These are phyloP conservation scores for Actinernus sp. DNA, from an alignment of 92 coral and sea anemone species.

Conservation along the genomic window DNA sequence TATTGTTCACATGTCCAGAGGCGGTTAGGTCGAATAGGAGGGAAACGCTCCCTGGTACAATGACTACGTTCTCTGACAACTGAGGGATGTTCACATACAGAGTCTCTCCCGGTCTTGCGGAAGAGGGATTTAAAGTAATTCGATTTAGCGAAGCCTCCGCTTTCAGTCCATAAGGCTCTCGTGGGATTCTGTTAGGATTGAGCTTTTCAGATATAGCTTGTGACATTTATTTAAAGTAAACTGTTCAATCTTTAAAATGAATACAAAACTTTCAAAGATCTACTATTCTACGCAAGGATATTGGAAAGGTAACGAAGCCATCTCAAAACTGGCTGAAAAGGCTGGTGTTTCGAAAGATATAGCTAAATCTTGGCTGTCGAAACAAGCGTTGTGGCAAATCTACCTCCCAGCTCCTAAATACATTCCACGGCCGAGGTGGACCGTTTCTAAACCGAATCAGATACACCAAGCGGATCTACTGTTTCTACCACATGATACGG, in stretches of 20 bases:
- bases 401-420: constrained; percentile 35
- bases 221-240: too few relatives aligned
- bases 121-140: constrained; percentile 43
- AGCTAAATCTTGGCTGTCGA: too few relatives aligned
- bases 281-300: constrained; percentile 29
- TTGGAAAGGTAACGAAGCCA: constrained; percentile 43
- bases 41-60: constrained; percentile 55
- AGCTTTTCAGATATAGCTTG: too few relatives aligned
- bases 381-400: too few relatives aligned
- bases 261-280: too few relatives aligned
- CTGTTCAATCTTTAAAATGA: too few relatives aligned
- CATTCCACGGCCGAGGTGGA: constrained; percentile 49
- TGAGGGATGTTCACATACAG: constrained; percentile 35
- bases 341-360: too few relatives aligned
- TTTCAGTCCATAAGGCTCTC: constrained; percentile 54
- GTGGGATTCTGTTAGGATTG: constrained; percentile 53
- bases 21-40: constrained; percentile 30
- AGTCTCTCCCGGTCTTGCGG: constrained; percentile 47
- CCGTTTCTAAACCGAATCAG: constrained; percentile 32
- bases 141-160: constrained; percentile 48
- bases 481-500: constrained; percentile 49
- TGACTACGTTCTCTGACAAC: constrained; percentile 33
- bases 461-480: constrained; percentile 53
- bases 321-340: constrained; percentile 35
- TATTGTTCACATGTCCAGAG: constrained; percentile 52